phyloP scores from a whole-genome alignment of 2,888 invertebrate species.

The Mantis religiosa region DNA sequence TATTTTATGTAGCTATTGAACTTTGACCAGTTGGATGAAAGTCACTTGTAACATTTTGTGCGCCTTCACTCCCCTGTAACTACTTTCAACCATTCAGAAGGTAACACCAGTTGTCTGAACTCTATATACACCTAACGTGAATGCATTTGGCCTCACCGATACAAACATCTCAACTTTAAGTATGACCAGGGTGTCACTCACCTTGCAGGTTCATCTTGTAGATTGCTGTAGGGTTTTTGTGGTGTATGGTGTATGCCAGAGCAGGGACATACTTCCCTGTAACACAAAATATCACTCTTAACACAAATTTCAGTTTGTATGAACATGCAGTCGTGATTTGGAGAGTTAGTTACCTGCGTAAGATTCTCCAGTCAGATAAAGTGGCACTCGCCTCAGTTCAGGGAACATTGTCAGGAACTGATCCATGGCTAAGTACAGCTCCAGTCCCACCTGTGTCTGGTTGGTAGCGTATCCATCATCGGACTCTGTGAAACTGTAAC shows the following conservation, averaged over 20 bases:
- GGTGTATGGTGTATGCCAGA: constrained; percentile 14
- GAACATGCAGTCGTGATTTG: no score
- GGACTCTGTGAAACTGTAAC: constrained; percentile 61
- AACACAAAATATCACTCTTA: background rate
- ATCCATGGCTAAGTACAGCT: constrained; percentile 56
- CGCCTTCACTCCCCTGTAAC: no score
- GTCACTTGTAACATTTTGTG: no score
- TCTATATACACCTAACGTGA: no score
- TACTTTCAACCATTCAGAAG: no score
- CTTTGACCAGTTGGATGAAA: no score
- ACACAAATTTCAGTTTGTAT: no score
- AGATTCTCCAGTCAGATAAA: constrained; percentile 64
- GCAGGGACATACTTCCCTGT: constrained; percentile 48
- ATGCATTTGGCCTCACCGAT: no score
- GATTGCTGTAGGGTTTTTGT: constrained; percentile 53
- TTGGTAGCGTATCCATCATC: constrained; percentile 55
- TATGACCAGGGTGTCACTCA: constrained; percentile 40
- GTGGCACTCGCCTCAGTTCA: constrained; percentile 53
- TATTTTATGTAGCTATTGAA: no score
- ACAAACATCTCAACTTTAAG: no score
- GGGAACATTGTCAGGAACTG: constrained; percentile 64
- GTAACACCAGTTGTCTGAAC: no score
- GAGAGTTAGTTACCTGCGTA: constrained; percentile 49
- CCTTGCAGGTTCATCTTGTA: constrained; percentile 68
- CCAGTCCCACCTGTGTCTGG: constrained; percentile 55